Evolutionary conservation across 2,888 invertebrate species (phyloP).

Genomic region (Melieria picta): DNA sequence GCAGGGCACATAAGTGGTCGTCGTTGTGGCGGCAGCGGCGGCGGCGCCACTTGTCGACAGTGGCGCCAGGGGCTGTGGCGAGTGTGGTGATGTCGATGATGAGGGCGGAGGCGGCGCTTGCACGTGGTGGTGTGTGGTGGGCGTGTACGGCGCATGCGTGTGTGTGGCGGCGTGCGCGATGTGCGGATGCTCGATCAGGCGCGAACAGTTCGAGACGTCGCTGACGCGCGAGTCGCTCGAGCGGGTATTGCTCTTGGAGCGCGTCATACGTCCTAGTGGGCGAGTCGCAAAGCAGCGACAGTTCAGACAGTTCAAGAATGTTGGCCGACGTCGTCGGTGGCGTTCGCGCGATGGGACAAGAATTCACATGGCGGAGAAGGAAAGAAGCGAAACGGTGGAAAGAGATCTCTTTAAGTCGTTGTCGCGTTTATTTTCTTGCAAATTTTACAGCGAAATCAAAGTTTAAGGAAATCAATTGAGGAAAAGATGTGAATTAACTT

Average conservation of each 20-base stretch:
- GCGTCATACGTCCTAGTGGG: constrained; percentile 62
- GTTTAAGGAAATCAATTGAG: neutral
- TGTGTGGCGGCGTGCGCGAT: constrained; percentile 43
- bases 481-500: neutral
- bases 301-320: neutral
- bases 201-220: constrained; percentile 63
- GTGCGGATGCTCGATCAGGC: constrained; percentile 62
- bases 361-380: neutral
- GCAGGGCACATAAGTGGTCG: constrained; percentile 51
- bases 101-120: constrained; percentile 16
- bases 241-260: constrained; percentile 65
- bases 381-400: neutral
- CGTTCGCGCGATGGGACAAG: neutral
- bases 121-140: constrained; percentile 28
- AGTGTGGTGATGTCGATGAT: constrained; percentile 35
- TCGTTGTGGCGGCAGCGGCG: constrained; percentile 41
- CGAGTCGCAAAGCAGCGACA: neutral
- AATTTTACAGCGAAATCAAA: neutral
- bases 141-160: constrained; percentile 45
- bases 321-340: neutral
- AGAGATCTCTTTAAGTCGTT: neutral
- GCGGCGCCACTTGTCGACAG: neutral
- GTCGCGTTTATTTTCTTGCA: neutral
- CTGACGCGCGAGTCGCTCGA: constrained; percentile 65
- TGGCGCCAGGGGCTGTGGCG: constrained; percentile 29